These are phyloP conservation scores for Aulostomus chinensis DNA, from an alignment of 2,797 vertebrate species.

Conservation along the genomic window DNA sequence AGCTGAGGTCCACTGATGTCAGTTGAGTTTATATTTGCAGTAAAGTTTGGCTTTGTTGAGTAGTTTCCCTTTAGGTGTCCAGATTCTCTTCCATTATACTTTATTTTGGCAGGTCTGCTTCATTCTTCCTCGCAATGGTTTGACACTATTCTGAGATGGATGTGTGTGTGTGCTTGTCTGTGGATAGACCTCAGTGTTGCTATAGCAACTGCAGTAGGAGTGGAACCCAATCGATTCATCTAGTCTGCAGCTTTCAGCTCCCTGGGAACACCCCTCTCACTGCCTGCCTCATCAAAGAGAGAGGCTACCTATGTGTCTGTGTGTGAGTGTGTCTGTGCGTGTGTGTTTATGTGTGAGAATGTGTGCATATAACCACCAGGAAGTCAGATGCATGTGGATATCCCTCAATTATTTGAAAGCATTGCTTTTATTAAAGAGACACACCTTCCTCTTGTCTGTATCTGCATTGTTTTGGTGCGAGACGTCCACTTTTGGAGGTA, in stretches of 20 bases:
- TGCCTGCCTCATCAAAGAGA: conserved; percentile 63
- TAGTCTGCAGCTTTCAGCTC: conserved; percentile 53
- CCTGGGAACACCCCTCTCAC: conserved; percentile 70
- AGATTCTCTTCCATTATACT: neutral
- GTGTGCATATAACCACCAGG: too few relatives aligned
- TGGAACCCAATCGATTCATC: conserved; percentile 66
- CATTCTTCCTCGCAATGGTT: conserved; percentile 20
- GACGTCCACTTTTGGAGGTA: too few relatives aligned
- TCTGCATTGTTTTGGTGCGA: too few relatives aligned
- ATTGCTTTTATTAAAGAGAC: conserved; percentile 10
- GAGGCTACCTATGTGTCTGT: conserved; percentile 7
- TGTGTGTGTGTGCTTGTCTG: too few relatives aligned
- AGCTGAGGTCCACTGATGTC: too few relatives aligned
- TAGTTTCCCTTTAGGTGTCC: too few relatives aligned
- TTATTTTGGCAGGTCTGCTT: conserved; percentile 19
- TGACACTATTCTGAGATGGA: conserved; percentile 37
- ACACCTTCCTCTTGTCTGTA: too few relatives aligned
- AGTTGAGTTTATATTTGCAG: too few relatives aligned
- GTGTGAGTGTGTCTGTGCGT: conserved; percentile 7
- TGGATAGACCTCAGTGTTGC: conserved; percentile 64
- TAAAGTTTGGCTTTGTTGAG: too few relatives aligned
- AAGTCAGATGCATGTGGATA: neutral
- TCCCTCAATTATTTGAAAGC: conserved; percentile 13
- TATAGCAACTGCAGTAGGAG: conserved; percentile 74
- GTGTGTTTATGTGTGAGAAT: neutral